phyloP scores from a whole-genome alignment of 1,140 invertebrate species.

The Aleiodes sp. region DNA sequence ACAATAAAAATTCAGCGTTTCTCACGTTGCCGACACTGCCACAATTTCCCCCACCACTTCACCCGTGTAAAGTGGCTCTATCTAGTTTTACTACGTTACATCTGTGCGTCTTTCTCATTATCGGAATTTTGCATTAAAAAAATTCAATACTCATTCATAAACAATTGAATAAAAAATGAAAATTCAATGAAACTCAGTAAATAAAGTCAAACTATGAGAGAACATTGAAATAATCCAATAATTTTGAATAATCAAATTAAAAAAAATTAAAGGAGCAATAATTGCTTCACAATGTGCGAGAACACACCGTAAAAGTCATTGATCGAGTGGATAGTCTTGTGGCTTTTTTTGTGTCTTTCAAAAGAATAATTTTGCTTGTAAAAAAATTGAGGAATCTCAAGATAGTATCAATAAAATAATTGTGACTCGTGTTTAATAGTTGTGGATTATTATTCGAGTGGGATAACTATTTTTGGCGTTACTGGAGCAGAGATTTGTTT shows the following conservation, averaged over 20 bases:
- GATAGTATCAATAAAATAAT: neutral
- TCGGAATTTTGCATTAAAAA: neutral
- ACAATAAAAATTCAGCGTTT: too few species aligned
- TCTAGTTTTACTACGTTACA: neutral
- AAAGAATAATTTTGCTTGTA: too few species aligned
- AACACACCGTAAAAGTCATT: conserved; percentile 32
- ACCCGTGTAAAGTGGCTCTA: neutral
- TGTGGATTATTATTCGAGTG: neutral
- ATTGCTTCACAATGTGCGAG: conserved; percentile 18
- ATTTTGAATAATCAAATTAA: conserved; percentile 8
- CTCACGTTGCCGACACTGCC: too few species aligned
- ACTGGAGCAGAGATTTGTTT: neutral
- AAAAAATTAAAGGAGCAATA: neutral
- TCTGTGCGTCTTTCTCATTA: neutral
- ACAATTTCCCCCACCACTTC: too few species aligned
- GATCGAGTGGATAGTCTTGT: conserved; percentile 14
- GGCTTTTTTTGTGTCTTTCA: conserved; percentile 12
- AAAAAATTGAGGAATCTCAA: too few species aligned
- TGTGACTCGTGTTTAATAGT: neutral
- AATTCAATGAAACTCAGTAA: neutral
- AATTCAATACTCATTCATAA: too few species aligned
- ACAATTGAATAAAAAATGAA: neutral
- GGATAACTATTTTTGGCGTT: neutral
- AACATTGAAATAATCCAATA: neutral
- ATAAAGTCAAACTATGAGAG: too few species aligned